A percentile compares a stretch with the other conserved stretches of the same genome.
Conservation (phyloP, 2,888 invertebrate species). For the Andrena camellia region DNA sequence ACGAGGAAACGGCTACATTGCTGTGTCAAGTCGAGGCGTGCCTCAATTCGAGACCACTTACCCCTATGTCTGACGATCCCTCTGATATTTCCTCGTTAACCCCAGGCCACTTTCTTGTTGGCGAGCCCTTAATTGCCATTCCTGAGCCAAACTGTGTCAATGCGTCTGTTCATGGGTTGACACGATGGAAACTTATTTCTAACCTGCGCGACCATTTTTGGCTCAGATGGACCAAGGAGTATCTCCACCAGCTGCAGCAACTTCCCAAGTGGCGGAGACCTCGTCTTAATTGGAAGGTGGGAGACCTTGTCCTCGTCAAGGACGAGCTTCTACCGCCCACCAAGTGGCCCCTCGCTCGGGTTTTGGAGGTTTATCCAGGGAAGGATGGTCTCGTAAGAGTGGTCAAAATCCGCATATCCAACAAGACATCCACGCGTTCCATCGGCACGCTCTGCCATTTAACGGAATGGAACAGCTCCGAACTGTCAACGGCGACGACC, state of each 20-base stretch:
- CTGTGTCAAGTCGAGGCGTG: not conserved
- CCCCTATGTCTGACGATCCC: not conserved
- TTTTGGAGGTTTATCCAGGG: not conserved
- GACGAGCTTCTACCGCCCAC: not conserved
- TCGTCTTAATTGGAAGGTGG: not conserved
- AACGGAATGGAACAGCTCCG: no score
- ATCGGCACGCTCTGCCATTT: no score
- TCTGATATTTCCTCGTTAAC: not conserved
- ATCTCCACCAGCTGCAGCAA: not conserved
- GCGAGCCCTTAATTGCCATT: fast-evolving
- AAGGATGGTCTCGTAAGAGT: not conserved
- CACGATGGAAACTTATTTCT: not conserved
- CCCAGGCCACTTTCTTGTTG: not conserved
- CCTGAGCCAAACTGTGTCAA: not conserved
- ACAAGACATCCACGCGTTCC: no score
- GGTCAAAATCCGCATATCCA: not conserved
- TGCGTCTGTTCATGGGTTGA: not conserved
- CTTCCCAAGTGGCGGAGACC: not conserved
- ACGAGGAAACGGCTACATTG: not conserved
- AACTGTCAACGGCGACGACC: no score
- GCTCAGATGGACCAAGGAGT: not conserved
- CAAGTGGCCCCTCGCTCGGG: not conserved
- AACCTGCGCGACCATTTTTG: not conserved
- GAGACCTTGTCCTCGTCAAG: not conserved
- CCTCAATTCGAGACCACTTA: not conserved